Base-by-base conservation (phyloP, 2,888 invertebrate genomes). In the Lithophane semibrunnea region DNA sequence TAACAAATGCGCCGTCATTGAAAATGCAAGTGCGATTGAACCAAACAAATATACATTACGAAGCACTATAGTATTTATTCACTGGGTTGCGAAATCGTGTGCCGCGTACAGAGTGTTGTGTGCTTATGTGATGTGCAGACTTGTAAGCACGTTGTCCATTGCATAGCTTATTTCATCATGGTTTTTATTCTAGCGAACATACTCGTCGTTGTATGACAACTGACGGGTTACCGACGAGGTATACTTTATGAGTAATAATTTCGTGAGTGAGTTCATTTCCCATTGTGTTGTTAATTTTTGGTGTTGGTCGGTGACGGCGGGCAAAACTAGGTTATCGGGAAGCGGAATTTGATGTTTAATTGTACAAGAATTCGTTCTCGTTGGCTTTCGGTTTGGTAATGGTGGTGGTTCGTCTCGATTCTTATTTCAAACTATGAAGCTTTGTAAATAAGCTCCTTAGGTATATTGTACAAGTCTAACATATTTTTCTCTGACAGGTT, bases 271-370 rank as follows among this genome's bases (percentile, higher is more conserved):
- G 95, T 96, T 94, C 95, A 94, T 93, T 93, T 92, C 91, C 92
- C 95, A 95, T 95, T 94, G 94, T 94, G 94, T 94, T 94, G 91
- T 91, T 95, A 94, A 95, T 95, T 92, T 83, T 91, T 89, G 96
- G 96, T 95, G 95, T 89, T 88, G 95, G 88, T 89, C 87, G 93
- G 93, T 95, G 93, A 91, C 80, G 93, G 95, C 79, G 82, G 83
- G 85, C 83, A 75, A 80, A 81, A 84, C 80, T 78, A 84, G 88
- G 84, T 83, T 76, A 87, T 82, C 68, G 73, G 88, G 86, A 79
- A 82, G 84, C 79, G 74, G 81, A 77, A 68, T 84, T 85, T 85
- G 81, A 88, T 87, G 78, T 86, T 84, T 90, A 88, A 84, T 86
- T 86, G 82, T 85, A 78, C 21, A 80, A 70, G 73, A 73, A 78